Percentiles rank a stretch among this genome's conserved stretches.
Conservation (phyloP, 2,113 vertebrate genomes). For the Rafetus swinhoei region DNA sequence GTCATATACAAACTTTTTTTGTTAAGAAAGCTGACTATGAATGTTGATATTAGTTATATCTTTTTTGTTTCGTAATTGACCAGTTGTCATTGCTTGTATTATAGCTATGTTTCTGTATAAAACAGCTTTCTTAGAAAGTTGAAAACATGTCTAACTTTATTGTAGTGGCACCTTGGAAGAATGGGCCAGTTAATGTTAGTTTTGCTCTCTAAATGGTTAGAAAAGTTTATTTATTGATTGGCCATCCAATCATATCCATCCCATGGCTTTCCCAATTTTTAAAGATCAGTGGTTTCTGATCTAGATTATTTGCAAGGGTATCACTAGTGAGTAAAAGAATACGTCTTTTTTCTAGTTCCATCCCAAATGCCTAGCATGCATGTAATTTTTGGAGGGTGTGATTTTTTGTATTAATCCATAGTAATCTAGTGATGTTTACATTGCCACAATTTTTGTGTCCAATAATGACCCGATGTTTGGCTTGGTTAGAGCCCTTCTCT, state of each 20-base stretch:
- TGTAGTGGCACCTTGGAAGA: background rate
- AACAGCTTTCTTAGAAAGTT: background rate
- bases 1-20: too few relatives aligned
- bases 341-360: background rate
- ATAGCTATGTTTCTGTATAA: background rate
- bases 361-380: background rate
- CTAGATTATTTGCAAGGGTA: background rate
- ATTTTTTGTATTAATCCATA: too few relatives aligned
- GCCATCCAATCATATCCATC: background rate
- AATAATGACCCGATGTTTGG: too few relatives aligned
- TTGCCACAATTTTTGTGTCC: background rate
- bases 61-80: background rate
- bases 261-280: background rate
- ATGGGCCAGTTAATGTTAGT: background rate
- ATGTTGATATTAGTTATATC: too few relatives aligned
- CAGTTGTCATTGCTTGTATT: background rate
- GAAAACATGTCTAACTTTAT: background rate
- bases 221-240: background rate
- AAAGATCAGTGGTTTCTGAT: background rate
- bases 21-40: too few relatives aligned
- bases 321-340: background rate
- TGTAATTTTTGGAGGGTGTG: background rate
- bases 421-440: background rate
- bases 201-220: background rate
- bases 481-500: too few relatives aligned